These are phyloP conservation scores for Drosophila kikkawai DNA, from an alignment of 1,140 invertebrate genomes.

Conservation along the genomic window DNA sequence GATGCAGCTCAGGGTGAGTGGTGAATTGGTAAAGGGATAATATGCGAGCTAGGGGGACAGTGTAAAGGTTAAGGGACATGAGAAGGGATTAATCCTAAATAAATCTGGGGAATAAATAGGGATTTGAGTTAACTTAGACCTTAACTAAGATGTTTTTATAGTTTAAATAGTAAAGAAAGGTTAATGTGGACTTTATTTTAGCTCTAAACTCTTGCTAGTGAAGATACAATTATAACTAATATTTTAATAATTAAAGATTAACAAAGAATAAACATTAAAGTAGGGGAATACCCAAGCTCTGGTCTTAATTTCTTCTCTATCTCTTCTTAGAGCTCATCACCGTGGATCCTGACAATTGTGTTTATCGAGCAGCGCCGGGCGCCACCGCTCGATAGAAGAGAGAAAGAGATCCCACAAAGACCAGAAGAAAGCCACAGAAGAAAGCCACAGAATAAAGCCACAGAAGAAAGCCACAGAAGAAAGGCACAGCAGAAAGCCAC, in stretches of 20 bases:
- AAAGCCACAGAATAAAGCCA: constrained; percentile 6
- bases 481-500: constrained; percentile 4
- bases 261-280: no score
- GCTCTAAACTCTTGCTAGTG: no score
- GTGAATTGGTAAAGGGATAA: no score
- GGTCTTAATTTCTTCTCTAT: background rate
- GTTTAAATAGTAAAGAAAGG: background rate
- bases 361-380: constrained; percentile 56
- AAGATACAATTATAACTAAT: no score
- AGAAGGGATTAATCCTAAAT: no score
- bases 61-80: background rate
- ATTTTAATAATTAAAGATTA: no score
- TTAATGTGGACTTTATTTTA: background rate
- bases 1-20: constrained; percentile 58
- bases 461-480: background rate
- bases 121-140: background rate
- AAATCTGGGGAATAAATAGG: no score
- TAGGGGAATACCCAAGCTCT: background rate
- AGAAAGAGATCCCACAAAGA: background rate
- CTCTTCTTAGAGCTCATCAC: constrained; percentile 55
- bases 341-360: constrained; percentile 72
- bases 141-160: background rate
- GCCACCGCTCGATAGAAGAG: constrained; percentile 54
- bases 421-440: constrained; percentile 1
- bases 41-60: background rate